Base-by-base conservation (phyloP, 1,140 invertebrate genomes). In the Drosophila busckii region DNA sequence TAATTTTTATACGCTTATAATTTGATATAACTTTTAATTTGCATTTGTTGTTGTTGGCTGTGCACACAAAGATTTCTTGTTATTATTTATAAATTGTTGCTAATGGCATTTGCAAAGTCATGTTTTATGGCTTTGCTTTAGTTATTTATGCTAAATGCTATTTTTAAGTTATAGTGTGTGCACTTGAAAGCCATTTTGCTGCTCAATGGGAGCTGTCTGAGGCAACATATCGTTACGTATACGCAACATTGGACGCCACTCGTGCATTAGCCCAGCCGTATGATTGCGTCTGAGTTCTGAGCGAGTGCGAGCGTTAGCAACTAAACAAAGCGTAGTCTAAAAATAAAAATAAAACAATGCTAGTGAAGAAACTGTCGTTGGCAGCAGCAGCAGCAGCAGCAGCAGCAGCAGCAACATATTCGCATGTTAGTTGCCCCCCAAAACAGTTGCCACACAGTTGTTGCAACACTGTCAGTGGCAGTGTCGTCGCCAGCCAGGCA, bases 261-360 rank as follows among this genome's bases (percentile, higher is more conserved):
- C 25, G 59, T 45, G 28, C 48, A 54, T 70, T 59, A 78, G 65
- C 71, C n/a, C 45, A 62, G 35, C n/a, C 23, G 25, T 37, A 37
- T 62, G 44, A 62, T 61, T 61, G 42, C 42, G 60, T 46, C 29
- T 64, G 59, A 52, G n/a, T n/a, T n/a, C n/a, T n/a, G n/a, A n/a
- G n/a, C n/a, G n/a, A n/a, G n/a, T n/a, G 63, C 37, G 17, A 71
- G 16, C 55, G 32, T 55, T 40, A 15, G 29, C 16, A 16, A 22
- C 22, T 31, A 40, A 60, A 65, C 60, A 64, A 64, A 40, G 35
- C 32, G 17, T 10, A 25, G n/a, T n/a, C n/a, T 15, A 4, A 9
- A 8, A 10, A 22, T 12, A 22, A 2, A 12, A 7, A 13, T 16
- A 49, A 17, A 45, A 53, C 48, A 45, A 64, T 59, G 25, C 31